Percentiles rank a stretch among this genome's conserved stretches.
phyloP scores from a whole-genome alignment of 2,797 vertebrate species.

The Eulemur albifrons region DNA sequence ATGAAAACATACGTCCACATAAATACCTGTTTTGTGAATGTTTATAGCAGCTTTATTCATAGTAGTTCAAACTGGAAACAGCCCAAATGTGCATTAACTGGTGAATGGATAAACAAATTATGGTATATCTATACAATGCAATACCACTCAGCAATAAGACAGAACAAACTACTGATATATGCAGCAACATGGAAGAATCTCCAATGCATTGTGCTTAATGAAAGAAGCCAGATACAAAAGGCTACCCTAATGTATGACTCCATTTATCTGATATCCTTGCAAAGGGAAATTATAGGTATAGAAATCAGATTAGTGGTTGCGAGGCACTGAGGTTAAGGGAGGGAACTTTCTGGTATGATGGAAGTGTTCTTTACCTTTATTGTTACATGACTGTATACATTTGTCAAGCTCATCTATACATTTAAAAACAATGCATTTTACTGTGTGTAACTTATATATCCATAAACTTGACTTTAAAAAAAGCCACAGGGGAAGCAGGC shows the following conservation, averaged over 20 bases:
- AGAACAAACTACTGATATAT: background rate
- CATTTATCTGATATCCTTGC: constrained; percentile 4
- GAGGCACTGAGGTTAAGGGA: background rate
- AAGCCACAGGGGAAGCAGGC: background rate
- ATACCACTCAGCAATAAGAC: background rate
- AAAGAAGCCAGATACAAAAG: constrained; percentile 26
- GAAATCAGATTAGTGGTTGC: background rate
- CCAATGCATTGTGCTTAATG: background rate
- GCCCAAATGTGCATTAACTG: constrained; percentile 36
- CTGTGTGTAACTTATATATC: background rate
- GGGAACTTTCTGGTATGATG: background rate
- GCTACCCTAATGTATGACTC: background rate
- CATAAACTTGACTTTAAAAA: background rate
- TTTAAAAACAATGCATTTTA: constrained; percentile 31
- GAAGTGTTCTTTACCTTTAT: background rate
- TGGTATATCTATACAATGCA: constrained; percentile 37
- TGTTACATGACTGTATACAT: background rate
- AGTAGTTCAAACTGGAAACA: constrained; percentile 43
- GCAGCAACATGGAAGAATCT: background rate
- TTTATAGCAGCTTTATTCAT: constrained; percentile 55
- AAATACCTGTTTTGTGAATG: constrained; percentile 41
- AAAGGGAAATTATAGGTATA: background rate
- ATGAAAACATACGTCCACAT: background rate
- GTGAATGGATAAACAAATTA: constrained; percentile 40
- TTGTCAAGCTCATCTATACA: constrained; percentile 38